Evolutionary conservation across 2,888 invertebrate genomes (phyloP).

Genomic region (Alentia gelatinosa): DNA sequence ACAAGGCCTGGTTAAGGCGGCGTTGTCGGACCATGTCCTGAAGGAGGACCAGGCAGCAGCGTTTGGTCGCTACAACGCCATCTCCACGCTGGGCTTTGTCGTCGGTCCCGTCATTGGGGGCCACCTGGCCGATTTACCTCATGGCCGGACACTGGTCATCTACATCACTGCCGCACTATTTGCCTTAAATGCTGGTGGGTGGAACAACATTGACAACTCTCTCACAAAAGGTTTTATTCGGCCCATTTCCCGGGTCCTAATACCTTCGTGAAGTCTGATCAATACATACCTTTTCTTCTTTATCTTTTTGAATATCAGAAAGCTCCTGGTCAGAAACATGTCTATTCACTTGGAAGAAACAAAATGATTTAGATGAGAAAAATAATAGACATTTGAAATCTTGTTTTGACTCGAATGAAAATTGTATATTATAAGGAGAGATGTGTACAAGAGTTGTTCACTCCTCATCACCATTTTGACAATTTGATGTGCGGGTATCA

Average conservation of each 20-base stretch:
- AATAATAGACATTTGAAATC: too few species aligned
- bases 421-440: too few species aligned
- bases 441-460: too few species aligned
- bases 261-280: too few species aligned
- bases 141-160: constrained; percentile 75
- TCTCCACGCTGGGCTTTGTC: constrained; percentile 86
- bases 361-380: too few species aligned
- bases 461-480: too few species aligned
- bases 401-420: too few species aligned
- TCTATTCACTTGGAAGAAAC: too few species aligned
- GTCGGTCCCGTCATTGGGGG: constrained; percentile 87
- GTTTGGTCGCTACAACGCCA: constrained; percentile 86
- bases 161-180: constrained; percentile 73
- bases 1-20: constrained; percentile 19
- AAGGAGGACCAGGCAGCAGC: constrained; percentile 72
- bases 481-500: too few species aligned
- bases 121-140: constrained; percentile 80
- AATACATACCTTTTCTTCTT: too few species aligned
- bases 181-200: constrained; percentile 75
- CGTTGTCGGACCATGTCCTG: constrained; percentile 18
- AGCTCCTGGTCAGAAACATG: too few species aligned
- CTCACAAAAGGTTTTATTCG: neutral
- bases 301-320: too few species aligned
- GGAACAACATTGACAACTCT: neutral
- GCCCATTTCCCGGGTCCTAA: neutral